Percentiles rank a stretch among this genome's conserved stretches.
These are phyloP conservation scores for Embidobia sp. DNA, from an alignment of 2,888 invertebrate species.

Conservation along the genomic window DNA sequence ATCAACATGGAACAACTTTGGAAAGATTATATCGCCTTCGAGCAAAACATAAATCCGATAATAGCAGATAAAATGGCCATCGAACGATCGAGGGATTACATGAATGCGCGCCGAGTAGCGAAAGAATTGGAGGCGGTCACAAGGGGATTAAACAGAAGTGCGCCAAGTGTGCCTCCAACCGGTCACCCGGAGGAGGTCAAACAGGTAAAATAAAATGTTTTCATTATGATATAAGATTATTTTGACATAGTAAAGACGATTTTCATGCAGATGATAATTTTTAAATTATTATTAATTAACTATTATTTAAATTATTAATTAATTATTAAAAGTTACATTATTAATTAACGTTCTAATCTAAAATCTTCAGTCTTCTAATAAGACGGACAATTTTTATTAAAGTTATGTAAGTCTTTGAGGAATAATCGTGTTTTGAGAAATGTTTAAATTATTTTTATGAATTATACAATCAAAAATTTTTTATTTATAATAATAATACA, in stretches of 20 bases:
- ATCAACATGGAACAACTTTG: constrained; percentile 97
- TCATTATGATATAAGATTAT: not conserved
- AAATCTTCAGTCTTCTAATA: no score
- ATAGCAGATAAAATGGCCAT: constrained; percentile 99
- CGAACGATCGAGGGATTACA: constrained; percentile 97
- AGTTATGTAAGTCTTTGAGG: no score
- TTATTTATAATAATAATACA: not conserved
- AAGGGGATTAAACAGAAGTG: constrained; percentile 95
- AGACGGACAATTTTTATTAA: no score
- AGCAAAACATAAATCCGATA: constrained; percentile 93
- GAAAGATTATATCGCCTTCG: constrained; percentile 99
- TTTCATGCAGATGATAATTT: no score
- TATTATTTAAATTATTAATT: no score
- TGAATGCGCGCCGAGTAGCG: constrained; percentile 97
- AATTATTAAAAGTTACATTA: no score
- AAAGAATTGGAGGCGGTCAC: constrained; percentile 98
- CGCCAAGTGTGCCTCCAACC: constrained; percentile 98
- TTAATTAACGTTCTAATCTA: no score
- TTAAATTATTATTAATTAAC: no score
- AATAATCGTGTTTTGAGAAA: no score
- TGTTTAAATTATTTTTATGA: no score
- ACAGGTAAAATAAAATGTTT: constrained; percentile 85
- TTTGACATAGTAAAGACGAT: no score
- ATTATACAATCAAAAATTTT: no score
- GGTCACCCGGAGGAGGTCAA: constrained; percentile 94